Base-by-base conservation (phyloP, 2,888 invertebrate genomes). In the Phaonia tiefii region DNA sequence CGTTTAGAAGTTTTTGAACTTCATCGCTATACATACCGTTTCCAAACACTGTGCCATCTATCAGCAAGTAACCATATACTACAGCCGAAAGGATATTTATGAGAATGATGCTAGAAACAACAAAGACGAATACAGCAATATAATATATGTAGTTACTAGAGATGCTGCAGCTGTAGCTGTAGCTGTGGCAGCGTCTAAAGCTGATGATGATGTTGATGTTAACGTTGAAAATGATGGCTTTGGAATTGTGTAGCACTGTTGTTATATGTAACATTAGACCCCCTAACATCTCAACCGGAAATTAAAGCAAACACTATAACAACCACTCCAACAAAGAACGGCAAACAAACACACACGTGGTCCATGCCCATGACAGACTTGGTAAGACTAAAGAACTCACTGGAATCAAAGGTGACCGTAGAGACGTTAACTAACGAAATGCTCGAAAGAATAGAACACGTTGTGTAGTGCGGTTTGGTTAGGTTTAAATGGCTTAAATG, bases 401-500 rank as follows among this genome's bases (percentile, higher is more conserved):
- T n/a, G n/a, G n/a, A 31, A 31, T 31, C 31, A 31, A 31, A 44
- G 44, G 44, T 2, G 54, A 54, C 54, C 1, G 25, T 5, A 13
- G 25, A 20, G 25, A 20, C 31, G 31, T 60, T 25, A 20, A 58
- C 42, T 22, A 56, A 66, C 46, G 31, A 44, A 72, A 66, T 71
- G 66, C 80, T 69, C 54, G 44, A 46, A 51, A 73, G 79, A n/a
- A 79, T 77, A 31, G 31, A 31, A 75, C 25, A 54, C 25, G 54
- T 13, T 54, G 20, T 1, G 5, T 5, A 25, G 54, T 54, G 8
- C 31, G 54, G 54, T 54, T 54, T 22, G 42, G 22, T 54, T 65
- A 39, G 46, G 56, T 54, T 54, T 54, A 54, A 25, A 63, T 63
- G 42, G 63, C 42, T 75, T 82, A 84, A 85, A 85, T 86, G 84